phyloP scores from a whole-genome alignment of 2,113 vertebrate genomes.

The Sceloporus undulatus region DNA sequence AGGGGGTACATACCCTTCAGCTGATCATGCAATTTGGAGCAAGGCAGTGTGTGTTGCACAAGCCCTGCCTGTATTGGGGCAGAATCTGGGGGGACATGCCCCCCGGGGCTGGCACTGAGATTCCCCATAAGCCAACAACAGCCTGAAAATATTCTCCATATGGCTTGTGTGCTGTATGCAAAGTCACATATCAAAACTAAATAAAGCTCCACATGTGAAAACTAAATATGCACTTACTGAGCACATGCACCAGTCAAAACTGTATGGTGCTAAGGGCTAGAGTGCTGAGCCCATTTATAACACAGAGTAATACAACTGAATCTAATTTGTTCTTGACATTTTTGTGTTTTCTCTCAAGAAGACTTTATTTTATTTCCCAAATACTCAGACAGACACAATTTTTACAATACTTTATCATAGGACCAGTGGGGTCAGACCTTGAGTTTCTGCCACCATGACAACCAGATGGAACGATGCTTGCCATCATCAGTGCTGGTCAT shows the following conservation, averaged over 20 bases:
- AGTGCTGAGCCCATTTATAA: not conserved
- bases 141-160: no score
- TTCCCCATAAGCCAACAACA: no score
- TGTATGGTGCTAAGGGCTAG: not conserved
- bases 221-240: no score
- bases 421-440: conserved; percentile 11
- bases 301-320: not conserved
- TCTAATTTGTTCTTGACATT: conserved; percentile 5
- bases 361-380: not conserved
- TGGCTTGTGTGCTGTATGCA: no score
- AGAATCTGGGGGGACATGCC: no score
- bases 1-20: no score
- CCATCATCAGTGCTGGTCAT: not conserved
- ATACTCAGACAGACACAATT: not conserved
- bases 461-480: conserved; percentile 1
- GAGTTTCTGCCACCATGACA: conserved; percentile 37
- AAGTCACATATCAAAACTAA: no score
- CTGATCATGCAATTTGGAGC: no score
- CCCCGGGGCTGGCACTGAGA: no score
- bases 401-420: conserved; percentile 12
- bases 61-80: no score
- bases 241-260: not conserved
- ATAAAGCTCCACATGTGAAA: no score
- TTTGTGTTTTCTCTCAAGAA: not conserved
- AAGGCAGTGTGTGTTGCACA: no score